Evolutionary conservation across 1,140 invertebrate species (phyloP).

Genomic region (Drosophila azteca): DNA sequence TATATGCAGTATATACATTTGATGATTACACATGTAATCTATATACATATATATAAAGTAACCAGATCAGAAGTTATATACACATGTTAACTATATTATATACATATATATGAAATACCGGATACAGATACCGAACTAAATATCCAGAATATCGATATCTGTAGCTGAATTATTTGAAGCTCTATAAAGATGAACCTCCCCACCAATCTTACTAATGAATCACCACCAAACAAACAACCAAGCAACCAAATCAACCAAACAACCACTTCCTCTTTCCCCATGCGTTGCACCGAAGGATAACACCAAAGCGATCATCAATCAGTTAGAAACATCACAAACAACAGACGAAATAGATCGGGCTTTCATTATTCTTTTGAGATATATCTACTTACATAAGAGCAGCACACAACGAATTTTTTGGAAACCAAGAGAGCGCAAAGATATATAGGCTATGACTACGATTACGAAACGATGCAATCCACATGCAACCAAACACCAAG

Average conservation of each 20-base stretch:
- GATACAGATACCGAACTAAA: no score
- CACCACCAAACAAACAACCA: no score
- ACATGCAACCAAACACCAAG: slow-evolving; percentile 13
- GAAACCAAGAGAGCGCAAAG: slow-evolving; percentile 22
- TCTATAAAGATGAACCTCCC: no score
- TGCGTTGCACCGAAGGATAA: background rate
- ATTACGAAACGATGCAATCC: slow-evolving; percentile 28
- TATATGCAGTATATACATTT: slow-evolving; percentile 26
- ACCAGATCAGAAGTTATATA: slow-evolving; percentile 1
- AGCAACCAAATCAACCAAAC: no score
- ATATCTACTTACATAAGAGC: slow-evolving; percentile 29
- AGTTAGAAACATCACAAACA: slow-evolving; percentile 13
- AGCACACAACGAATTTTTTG: slow-evolving; percentile 55
- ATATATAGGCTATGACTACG: slow-evolving; percentile 15
- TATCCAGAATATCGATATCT: no score
- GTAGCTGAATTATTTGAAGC: no score
- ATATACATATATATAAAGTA: no score
- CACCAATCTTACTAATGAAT: no score
- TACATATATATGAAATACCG: background rate
- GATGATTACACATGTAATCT: slow-evolving; percentile 25
- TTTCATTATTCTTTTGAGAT: slow-evolving; percentile 33
- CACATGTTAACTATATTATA: slow-evolving; percentile 11
- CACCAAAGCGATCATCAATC: slow-evolving; percentile 1
- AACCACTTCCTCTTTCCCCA: no score
- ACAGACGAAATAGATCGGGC: slow-evolving; percentile 7